These are phyloP conservation scores for Epistrophella euchroma DNA, from an alignment of 2,888 invertebrate genomes.

Conservation along the genomic window DNA sequence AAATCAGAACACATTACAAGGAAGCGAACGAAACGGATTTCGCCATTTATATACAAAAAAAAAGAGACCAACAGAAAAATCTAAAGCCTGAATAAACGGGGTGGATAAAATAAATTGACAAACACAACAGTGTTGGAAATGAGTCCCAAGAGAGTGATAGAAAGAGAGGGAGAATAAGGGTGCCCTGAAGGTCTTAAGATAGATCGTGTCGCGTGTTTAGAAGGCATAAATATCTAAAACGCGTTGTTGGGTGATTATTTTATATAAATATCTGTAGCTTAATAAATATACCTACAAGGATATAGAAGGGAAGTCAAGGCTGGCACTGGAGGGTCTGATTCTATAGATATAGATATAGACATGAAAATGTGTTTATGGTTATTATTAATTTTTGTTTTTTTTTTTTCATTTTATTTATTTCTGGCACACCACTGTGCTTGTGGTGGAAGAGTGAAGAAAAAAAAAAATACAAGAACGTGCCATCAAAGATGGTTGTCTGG, in stretches of 20 bases:
- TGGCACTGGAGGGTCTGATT: background rate
- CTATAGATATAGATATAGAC: conserved; percentile 42
- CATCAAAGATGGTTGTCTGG: conserved; percentile 57
- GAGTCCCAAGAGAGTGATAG: conserved; percentile 19
- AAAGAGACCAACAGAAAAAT: conserved; percentile 2
- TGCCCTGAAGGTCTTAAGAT: conserved; percentile 21
- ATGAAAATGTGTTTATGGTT: conserved; percentile 62
- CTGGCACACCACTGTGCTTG: background rate
- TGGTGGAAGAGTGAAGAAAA: background rate
- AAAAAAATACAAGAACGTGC: background rate
- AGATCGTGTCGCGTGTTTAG: conserved; percentile 72
- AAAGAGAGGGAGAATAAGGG: background rate
- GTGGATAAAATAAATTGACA: conserved; percentile 70
- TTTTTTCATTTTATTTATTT: conserved; percentile 17
- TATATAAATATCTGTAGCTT: conserved; percentile 31
- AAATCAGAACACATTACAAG: conserved; percentile 74
- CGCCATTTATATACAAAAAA: conserved; percentile 38
- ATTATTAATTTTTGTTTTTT: conserved; percentile 14
- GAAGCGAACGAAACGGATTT: conserved; percentile 66
- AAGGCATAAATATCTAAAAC: conserved; percentile 69
- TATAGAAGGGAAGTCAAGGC: conserved; percentile 53
- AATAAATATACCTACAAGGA: background rate
- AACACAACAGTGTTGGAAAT: conserved; percentile 69
- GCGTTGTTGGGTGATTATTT: conserved; percentile 70
- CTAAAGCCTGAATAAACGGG: conserved; percentile 24